phyloP scores from a whole-genome alignment of 2,113 vertebrate genomes.

The Pygoscelis antarcticus region DNA sequence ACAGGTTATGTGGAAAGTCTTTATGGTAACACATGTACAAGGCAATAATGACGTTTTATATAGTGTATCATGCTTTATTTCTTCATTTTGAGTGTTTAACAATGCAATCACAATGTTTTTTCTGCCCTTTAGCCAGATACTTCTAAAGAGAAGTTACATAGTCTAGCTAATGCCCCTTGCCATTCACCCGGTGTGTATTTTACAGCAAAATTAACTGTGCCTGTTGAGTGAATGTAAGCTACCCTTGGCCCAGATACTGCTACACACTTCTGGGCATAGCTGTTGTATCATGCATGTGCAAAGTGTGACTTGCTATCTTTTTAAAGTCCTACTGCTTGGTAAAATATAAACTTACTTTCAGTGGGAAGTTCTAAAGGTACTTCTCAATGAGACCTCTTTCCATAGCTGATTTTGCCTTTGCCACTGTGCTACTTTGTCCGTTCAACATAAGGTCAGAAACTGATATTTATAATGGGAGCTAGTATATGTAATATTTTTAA shows the following conservation, averaged over 20 bases:
- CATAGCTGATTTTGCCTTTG: neutral
- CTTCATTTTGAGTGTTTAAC: constrained; percentile 56
- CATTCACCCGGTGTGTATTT: neutral
- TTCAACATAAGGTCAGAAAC: neutral
- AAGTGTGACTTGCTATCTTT: neutral
- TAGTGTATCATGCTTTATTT: neutral
- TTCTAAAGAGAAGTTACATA: neutral
- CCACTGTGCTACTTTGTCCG: neutral
- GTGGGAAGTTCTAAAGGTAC: neutral
- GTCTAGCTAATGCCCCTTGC: neutral
- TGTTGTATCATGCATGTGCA: constrained; percentile 16
- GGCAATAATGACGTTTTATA: neutral
- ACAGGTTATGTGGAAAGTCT: neutral
- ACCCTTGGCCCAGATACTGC: neutral
- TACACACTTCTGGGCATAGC: neutral
- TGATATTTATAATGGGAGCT: neutral
- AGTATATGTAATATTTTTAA: neutral
- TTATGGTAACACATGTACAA: neutral
- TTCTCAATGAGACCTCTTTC: neutral
- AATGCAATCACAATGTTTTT: neutral
- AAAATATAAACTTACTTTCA: neutral
- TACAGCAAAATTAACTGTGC: neutral
- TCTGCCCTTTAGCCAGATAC: neutral
- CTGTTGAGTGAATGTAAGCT: neutral
- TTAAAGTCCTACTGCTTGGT: neutral